Evolutionary conservation across 2,888 invertebrate genomes (phyloP).

Genomic region (Oasisia sp.): DNA sequence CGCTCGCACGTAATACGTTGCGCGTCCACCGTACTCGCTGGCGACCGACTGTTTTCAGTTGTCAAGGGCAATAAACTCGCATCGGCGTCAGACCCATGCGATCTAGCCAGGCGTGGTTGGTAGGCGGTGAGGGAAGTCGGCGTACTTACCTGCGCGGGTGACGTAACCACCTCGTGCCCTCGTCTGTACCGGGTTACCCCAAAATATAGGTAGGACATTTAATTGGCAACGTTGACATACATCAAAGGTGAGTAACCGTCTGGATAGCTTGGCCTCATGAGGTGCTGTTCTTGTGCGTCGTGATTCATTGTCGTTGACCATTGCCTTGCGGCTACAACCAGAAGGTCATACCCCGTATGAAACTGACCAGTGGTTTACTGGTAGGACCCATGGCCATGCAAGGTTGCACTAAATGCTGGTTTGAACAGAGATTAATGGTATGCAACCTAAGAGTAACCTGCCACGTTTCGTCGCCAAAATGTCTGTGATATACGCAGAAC

Average conservation of each 20-base stretch:
- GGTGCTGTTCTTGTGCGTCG: neutral
- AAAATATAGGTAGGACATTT: neutral
- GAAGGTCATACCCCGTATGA: neutral
- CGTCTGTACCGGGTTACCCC: neutral
- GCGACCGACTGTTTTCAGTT: neutral
- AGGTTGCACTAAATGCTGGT: neutral
- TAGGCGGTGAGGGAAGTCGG: neutral
- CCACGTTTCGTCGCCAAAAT: neutral
- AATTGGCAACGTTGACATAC: neutral
- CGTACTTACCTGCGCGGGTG: neutral
- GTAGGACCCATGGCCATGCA: neutral
- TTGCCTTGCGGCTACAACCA: neutral
- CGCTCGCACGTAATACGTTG: neutral
- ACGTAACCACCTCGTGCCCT: neutral
- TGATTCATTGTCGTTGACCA: neutral
- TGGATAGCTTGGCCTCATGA: neutral
- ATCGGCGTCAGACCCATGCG: neutral
- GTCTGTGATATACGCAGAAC: no score
- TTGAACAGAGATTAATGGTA: neutral
- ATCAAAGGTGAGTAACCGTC: neutral
- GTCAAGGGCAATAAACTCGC: constrained; percentile 4
- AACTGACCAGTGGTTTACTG: neutral
- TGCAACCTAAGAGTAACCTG: neutral
- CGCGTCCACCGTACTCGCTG: neutral
- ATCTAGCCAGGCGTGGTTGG: neutral